Evolutionary conservation across 2,113 vertebrate species (phyloP), one percentile per base, ranked within the genome.

Genomic region (Carassius gibelio): DNA sequence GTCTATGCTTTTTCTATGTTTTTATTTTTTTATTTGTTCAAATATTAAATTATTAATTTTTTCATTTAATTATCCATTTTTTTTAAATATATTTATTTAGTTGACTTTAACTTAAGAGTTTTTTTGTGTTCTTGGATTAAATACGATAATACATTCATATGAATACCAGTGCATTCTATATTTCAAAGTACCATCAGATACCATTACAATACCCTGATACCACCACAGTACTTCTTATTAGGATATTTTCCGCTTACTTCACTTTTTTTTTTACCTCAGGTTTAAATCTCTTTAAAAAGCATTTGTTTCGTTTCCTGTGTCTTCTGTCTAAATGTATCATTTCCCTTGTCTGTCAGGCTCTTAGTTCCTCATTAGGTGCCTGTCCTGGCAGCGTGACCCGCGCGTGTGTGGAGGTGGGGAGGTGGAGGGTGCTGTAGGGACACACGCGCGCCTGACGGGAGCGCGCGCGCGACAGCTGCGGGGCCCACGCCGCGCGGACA

Each of bases 381-480:
- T 57, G 76, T 30, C 17, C 42, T 42, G 38, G 38, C 7, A 7
- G 38, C 38, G 8, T 2, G 42, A 0, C 42, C 9, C 9, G 45
- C 10, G 45, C 10, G 45, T 48, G 45, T 48, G 45, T 2, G 42
- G 42, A 45, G 42, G 42, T 8, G 42, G 42, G 42, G 42, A 9
- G 42, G 42, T 45, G 38, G 38, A 42, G 38, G 38, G 38, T 42
- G 38, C 8, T 42, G 8, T 45, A 45, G 8, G 42, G 42, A 45
- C 42, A 45, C 38, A 42, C 38, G 38, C 38, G 38, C 38, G 38
- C 38, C 38, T 42, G 38, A 42, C 38, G 94, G 94, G 94, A 94
- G 93, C 82, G 81, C 91, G 93, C 45, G 93, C 45, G 45, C 95
- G 91, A 95, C 96, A 97, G 96, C 96, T 96, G 96, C 94, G 89